phyloP scores from a whole-genome alignment of 2,797 vertebrate species.

The Pseudochromis fuscus region DNA sequence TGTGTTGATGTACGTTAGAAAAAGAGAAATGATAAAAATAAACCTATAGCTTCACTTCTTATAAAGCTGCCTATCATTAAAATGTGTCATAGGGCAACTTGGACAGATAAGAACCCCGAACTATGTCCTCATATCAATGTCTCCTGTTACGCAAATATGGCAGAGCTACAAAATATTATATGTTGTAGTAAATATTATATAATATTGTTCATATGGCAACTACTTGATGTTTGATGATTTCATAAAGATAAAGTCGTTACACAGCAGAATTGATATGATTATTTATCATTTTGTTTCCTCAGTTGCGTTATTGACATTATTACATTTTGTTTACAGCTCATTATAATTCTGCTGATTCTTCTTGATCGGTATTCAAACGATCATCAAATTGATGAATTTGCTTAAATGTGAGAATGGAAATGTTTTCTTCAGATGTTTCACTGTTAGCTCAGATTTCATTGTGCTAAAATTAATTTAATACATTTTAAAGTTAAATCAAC shows the following conservation, averaged over 20 bases:
- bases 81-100: neutral
- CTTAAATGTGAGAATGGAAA: neutral
- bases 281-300: too few relatives aligned
- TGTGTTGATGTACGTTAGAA: neutral
- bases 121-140: too few relatives aligned
- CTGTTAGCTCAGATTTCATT: neutral
- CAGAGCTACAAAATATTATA: neutral
- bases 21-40: neutral
- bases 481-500: neutral
- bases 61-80: neutral
- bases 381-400: neutral
- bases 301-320: neutral
- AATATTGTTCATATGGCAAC: too few relatives aligned
- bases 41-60: neutral
- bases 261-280: too few relatives aligned
- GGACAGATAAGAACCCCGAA: too few relatives aligned
- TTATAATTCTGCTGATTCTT: neutral
- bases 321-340: neutral
- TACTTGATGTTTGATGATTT: too few relatives aligned
- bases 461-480: neutral
- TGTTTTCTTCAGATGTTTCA: rapidly evolving
- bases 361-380: neutral
- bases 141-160: neutral
- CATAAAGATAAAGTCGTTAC: too few relatives aligned
- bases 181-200: neutral